Evolutionary conservation across 92 coral and sea anemone species (phyloP).

Genomic region (Bergia sp.): DNA sequence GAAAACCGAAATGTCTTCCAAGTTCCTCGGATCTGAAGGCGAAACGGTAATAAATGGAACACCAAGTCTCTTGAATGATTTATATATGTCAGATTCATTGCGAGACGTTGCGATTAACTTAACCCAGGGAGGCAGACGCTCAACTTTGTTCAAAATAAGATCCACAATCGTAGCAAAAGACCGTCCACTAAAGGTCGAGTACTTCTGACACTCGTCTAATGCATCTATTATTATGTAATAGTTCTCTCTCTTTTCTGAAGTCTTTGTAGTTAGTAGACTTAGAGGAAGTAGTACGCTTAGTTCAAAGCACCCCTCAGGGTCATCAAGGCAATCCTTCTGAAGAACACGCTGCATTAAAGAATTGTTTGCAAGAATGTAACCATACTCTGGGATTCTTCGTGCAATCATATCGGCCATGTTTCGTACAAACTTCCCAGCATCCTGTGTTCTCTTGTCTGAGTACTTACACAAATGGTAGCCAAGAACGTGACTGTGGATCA

Average conservation of each 20-base stretch:
- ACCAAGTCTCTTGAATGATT: no score
- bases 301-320: constrained; percentile 72
- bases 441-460: constrained; percentile 65
- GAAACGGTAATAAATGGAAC: no score
- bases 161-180: no score
- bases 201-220: constrained; percentile 76
- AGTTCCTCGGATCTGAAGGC: constrained; percentile 65
- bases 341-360: constrained; percentile 48
- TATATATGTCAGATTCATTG: constrained; percentile 50
- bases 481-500: constrained; percentile 65
- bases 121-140: constrained; percentile 56
- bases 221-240: constrained; percentile 70
- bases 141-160: no score
- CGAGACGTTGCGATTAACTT: constrained; percentile 67
- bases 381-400: constrained; percentile 58
- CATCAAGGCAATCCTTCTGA: constrained; percentile 57
- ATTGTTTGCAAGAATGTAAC: constrained; percentile 36
- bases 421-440: constrained; percentile 78
- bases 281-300: constrained; percentile 70
- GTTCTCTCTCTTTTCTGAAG: constrained; percentile 18
- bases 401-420: constrained; percentile 79
- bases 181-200: no score
- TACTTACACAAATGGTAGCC: constrained; percentile 83
- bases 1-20: constrained; percentile 55
- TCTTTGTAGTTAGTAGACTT: no score